Percentiles rank a stretch among this genome's conserved stretches.
Evolutionary conservation across 2,888 invertebrate genomes (phyloP).

Genomic region (Blastobasis adustella): DNA sequence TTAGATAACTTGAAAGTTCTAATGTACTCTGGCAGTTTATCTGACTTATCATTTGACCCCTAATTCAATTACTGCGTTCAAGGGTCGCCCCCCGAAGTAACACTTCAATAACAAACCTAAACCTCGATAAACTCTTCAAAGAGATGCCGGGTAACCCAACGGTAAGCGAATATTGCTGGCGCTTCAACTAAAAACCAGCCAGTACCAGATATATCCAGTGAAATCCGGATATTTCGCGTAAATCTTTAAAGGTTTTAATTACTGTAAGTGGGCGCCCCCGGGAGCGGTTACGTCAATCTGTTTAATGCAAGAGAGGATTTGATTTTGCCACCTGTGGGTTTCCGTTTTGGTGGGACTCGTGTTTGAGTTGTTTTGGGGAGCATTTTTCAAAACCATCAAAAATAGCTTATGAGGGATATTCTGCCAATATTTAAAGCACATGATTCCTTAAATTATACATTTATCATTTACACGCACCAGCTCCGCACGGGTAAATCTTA

Average conservation of each 20-base stretch:
- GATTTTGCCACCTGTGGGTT: neutral
- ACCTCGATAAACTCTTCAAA: neutral
- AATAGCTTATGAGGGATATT: no score
- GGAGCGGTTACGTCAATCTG: constrained; percentile 50
- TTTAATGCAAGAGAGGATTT: constrained; percentile 38
- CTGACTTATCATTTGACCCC: no score
- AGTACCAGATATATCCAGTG: constrained; percentile 21
- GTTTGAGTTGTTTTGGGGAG: no score
- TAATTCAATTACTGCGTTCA: no score
- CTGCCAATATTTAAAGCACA: no score
- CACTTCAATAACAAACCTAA: neutral
- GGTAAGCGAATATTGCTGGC: constrained; percentile 26
- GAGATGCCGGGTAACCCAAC: neutral
- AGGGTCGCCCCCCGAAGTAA: neutral
- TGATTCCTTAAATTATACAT: no score
- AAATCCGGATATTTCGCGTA: constrained; percentile 39
- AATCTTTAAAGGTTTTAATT: constrained; percentile 67
- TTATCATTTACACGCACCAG: no score
- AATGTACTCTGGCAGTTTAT: no score
- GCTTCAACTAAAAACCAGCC: constrained; percentile 11
- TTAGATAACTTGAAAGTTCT: no score
- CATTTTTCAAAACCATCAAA: no score
- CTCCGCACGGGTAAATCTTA: no score
- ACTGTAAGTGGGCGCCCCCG: constrained; percentile 48
- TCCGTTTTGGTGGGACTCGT: neutral